Evolutionary conservation across 2,888 invertebrate genomes (phyloP).

Genomic region (Hypselothyrea guttata): DNA sequence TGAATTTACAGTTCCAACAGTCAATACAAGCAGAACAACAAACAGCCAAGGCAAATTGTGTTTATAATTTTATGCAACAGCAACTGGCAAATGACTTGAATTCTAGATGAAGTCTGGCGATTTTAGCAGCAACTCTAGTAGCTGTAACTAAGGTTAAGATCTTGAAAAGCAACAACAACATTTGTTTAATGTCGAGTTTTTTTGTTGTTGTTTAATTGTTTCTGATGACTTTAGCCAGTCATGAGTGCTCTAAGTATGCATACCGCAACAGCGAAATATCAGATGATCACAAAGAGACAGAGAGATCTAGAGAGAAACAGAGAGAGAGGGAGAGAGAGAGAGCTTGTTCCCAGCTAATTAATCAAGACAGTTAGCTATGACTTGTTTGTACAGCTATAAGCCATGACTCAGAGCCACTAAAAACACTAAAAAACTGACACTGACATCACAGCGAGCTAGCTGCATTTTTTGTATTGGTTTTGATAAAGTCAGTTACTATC

Average conservation of each 20-base stretch:
- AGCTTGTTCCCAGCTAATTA: constrained; percentile 67
- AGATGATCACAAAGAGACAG: constrained; percentile 11
- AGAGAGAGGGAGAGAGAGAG: constrained; percentile 3
- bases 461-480: constrained; percentile 24
- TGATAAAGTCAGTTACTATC: constrained; percentile 45
- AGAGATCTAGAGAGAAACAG: constrained; percentile 1
- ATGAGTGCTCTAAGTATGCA: constrained; percentile 24
- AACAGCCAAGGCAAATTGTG: constrained; percentile 34
- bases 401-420: constrained; percentile 45
- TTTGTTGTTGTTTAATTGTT: constrained; percentile 38
- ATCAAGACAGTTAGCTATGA: constrained; percentile 52
- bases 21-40: constrained; percentile 7
- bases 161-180: constrained; percentile 49
- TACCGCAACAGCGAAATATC: constrained; percentile 36
- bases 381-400: constrained; percentile 25
- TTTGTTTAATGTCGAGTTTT: constrained; percentile 40
- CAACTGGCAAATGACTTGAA: constrained; percentile 1
- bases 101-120: constrained; percentile 3
- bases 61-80: constrained; percentile 38
- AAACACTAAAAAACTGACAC: constrained; percentile 23
- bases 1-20: constrained; percentile 9
- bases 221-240: constrained; percentile 33
- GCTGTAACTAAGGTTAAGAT: constrained; percentile 36
- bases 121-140: constrained; percentile 1
- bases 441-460: constrained; percentile 39